Base-by-base conservation (phyloP, 1,140 invertebrate species). In the Belonocnema kinseyi region DNA sequence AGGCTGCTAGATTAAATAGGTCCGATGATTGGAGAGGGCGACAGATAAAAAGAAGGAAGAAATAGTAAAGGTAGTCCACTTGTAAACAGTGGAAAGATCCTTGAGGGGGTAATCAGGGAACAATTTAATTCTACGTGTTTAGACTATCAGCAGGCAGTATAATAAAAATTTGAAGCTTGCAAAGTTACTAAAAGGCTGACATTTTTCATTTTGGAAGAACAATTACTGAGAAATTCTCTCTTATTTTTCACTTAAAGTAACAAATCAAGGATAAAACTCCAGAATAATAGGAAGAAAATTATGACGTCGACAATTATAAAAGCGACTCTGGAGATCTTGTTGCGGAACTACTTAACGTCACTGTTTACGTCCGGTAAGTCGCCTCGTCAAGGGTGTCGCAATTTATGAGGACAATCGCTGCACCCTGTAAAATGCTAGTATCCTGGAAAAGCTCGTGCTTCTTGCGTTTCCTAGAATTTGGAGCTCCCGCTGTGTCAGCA, bases 341-440 rank as follows among this genome's bases (percentile, higher is more conserved):
- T 77, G 79, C 74, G 76, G 51, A 84, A 77, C 83, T 86, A 83
- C 82, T 86, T 81, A 84, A 80, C 77, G 81, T 84, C 83, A 84
- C 76, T 84, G 78, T 84, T 85, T 81, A 80, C 79, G 80, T 78
- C 81, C 77, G 76, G 72, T 73, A 19, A 21, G 70, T 78, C 75
- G 77, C 73, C 72, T 78, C 66, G 70, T 51, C 75, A 78, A 77
- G 77, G 79, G 79, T 77, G 77, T 79, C 76, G 61, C 75, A 74
- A 86, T 85, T 83, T 86, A 84, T 78, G 81, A 81, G 78, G 12
- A 70, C 46, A 76, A 50, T 73, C 75, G 72, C 66, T 58, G 52
- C 74, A 78, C 75, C 51, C 72, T 70, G 56, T 33, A 72, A 72
- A 73, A 75, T 73, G 66, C 71, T 66, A 72, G 58, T 70, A 75